Base-by-base conservation (phyloP, 2,113 vertebrate genomes). In the Dipodomys merriami region DNA sequence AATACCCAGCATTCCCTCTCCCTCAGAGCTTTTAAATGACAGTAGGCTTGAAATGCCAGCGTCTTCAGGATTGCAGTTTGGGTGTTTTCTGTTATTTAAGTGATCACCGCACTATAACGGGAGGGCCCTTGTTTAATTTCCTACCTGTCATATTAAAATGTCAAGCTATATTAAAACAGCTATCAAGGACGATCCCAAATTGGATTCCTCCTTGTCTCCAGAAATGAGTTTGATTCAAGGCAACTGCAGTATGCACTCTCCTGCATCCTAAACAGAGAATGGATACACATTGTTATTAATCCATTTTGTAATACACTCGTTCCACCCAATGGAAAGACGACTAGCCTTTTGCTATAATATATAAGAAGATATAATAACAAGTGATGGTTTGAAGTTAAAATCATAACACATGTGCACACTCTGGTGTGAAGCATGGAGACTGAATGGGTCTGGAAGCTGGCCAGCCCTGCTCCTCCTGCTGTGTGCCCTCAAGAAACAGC, bases 1-100 rank as follows among this genome's bases (percentile, higher is more conserved):
- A 90, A 76, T 25, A 92, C 49, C 74, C 46, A 80, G 6, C 13
- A 90, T 94, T 7, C 15, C 0, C 4, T 65, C 0, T 53, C 88
- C 94, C 18, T 90, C 30, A 20, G 91, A 65, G 67, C 93, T 22
- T 94, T 86, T 83, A 96, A 95, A 81, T 72, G 83, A 82, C 30
- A 93, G 7, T 71, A 84, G 86, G 46, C 49, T 49, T 91, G 74
- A 97, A 96, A 95, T 69, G 93, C 82, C 69, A 69, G 23, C 25
- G 78, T 18, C 11, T 91, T 22, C n/a, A 86, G 67, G 53, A 53
- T 86, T 94, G 69, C 92, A 62, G 60, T 95, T 94, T 86, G 27
- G 22, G 82, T 18, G 65, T 2, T 23, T 64, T 86, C 78, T 86
- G 46, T 91, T 83, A 29, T 25, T 91, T 44, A 95, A 94, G 19